Percentiles rank a stretch among this genome's conserved stretches.
Conservation (phyloP, 2,797 vertebrate species). For the Manis pentadactyla region DNA sequence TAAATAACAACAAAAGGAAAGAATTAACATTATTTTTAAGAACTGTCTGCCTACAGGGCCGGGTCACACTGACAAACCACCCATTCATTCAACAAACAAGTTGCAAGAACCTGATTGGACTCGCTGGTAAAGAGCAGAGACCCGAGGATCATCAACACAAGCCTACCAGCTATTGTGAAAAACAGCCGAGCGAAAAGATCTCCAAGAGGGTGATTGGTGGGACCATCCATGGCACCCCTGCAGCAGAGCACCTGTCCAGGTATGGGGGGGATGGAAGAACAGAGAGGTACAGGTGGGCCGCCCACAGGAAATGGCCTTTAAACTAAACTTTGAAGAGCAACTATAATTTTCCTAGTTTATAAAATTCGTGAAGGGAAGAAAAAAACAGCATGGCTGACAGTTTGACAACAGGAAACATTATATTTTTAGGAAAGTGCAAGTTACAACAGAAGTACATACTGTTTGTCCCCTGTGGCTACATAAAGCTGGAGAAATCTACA, state of each 20-base stretch:
- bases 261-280: background rate
- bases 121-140: background rate
- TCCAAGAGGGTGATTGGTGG: too few species aligned
- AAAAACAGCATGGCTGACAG: background rate
- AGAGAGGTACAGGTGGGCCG: background rate
- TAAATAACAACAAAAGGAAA: background rate
- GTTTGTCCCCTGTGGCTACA: background rate
- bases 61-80: background rate
- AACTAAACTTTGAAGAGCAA: background rate
- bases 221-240: background rate
- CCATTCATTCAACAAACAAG: background rate
- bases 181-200: too few species aligned
- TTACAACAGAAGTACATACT: background rate
- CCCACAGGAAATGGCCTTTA: background rate
- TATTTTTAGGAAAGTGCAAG: background rate
- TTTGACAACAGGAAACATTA: too few species aligned
- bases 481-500: too few species aligned
- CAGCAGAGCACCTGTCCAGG: background rate
- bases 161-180: background rate
- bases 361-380: background rate
- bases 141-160: accelerated
- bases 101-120: accelerated
- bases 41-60: background rate
- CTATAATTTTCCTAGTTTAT: background rate
- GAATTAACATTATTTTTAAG: background rate